Base-by-base conservation (phyloP, 2,888 invertebrate genomes). In the Brassicogethes aeneus region DNA sequence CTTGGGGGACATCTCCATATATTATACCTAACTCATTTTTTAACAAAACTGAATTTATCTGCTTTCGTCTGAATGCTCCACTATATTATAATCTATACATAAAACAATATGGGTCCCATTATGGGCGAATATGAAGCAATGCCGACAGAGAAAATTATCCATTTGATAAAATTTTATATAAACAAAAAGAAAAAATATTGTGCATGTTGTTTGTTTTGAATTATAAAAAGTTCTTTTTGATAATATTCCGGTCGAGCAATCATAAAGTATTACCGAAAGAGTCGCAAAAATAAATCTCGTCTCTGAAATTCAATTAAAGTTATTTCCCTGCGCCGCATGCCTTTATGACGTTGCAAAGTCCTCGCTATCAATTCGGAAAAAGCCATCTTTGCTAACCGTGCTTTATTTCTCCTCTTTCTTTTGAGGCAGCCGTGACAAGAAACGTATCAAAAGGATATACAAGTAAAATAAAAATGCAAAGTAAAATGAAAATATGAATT, bases 221-320 rank as follows among this genome's bases (percentile, higher is more conserved):
- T 7, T 23, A 10, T 23, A 23, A 23, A 23, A 7, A 23, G 5
- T 32, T 5, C 14, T 32, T 10, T 35, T 63, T 64, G 62, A 54
- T 62, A 63, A 64, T 63, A 62, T 61, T 60, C 59, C 61, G 48
- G 50, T 47, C 61, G 61, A 63, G 63, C 63, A 62, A 62, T 64
- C 64, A 61, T 59, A 60, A 61, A 63, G 64, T 64, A 64, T 64
- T 64, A 64, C 55, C 50, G 56, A 60, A 56, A 57, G 57, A 60
- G 57, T 58, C 55, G 57, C 53, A 56, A 57, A 58, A 56, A 60
- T 58, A 60, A 62, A 61, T 61, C 62, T 57, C 56, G 51, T 53
- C 50, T 56, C 55, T 56, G 56, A 59, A 59, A 61, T 59, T 60
- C 62, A 63, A 62, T 62, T 62, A 62, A 63, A 55, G 61, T 59